Conservation (phyloP, 2,888 invertebrate species). For the Habroteleia sp. region DNA sequence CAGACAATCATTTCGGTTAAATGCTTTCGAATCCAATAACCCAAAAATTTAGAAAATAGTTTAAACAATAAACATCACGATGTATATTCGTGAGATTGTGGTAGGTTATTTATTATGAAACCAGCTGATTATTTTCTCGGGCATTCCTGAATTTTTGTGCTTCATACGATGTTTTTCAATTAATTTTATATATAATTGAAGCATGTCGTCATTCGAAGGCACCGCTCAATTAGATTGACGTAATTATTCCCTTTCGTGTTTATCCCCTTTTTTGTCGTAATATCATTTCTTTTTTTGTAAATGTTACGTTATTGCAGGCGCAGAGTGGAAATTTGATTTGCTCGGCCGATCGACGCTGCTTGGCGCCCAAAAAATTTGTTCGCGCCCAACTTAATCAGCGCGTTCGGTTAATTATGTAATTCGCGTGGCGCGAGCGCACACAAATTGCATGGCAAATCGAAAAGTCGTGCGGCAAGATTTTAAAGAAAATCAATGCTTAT, state of each 20-base stretch:
- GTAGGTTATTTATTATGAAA: slow-evolving; percentile 69
- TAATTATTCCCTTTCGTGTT: slow-evolving; percentile 39
- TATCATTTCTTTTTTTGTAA: slow-evolving; percentile 29
- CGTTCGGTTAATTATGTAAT: slow-evolving; percentile 38
- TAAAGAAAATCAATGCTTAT: slow-evolving; percentile 74
- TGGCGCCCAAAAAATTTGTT: slow-evolving; percentile 24
- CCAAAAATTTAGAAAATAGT: too few relatives aligned
- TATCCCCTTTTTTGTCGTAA: slow-evolving; percentile 12
- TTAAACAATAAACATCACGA: too few relatives aligned
- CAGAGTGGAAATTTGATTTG: slow-evolving; percentile 48
- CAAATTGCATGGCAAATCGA: slow-evolving; percentile 44
- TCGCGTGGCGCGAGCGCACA: slow-evolving; percentile 12
- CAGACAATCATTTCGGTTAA: too few relatives aligned
- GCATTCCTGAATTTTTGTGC: slow-evolving; percentile 40
- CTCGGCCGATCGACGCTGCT: slow-evolving; percentile 24
- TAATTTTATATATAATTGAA: slow-evolving; percentile 78
- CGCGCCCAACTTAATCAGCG: slow-evolving; percentile 34
- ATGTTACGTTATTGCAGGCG: slow-evolving; percentile 37
- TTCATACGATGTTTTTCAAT: slow-evolving; percentile 76
- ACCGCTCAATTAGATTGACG: slow-evolving; percentile 37
- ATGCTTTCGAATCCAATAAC: too few relatives aligned
- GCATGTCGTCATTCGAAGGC: slow-evolving; percentile 57
- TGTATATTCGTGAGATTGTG: too few relatives aligned
- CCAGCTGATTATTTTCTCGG: slow-evolving; percentile 69
- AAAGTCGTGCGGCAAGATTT: slow-evolving; percentile 67